Evolutionary conservation across 2,797 vertebrate species (phyloP), one percentile per base, ranked within the genome.

Genomic region (Hipposideros larvatus): DNA sequence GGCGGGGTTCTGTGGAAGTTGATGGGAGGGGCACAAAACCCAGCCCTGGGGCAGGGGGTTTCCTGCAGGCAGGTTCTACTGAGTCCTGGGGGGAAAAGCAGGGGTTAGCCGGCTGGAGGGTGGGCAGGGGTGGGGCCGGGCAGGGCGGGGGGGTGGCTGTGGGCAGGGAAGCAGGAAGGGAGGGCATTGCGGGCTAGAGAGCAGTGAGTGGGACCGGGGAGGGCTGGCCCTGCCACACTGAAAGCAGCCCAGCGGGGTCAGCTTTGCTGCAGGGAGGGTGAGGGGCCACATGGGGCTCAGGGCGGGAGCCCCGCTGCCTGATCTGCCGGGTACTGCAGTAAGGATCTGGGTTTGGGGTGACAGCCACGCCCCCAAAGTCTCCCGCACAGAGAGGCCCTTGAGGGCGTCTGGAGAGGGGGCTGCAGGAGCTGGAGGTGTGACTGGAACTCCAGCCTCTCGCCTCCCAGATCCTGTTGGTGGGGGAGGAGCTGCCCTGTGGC

Each of bases 71-170:
- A 22, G 34, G 34, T 8, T 46, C 37, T 15, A 11, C 66, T 21
- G 65, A 80, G 43, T 22, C 2, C 11, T 8, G 5, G 79, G 28
- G 11, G 51, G 4, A 11, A 2, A 18, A 37, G 71, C 2, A 8
- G 37, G 77, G 53, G 4, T 16, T 5, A 7, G 46, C 9, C 4
- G 3, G n/a, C 2, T 4, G 13, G n/a, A 26, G 13, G 46, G 24
- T 1, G 55, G 41, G 2, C 28, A 2, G 5, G 46, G 46, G 28
- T 0, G 55, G 48, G 2, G 43, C 2, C 2, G 24, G 31, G 59
- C 1, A 24, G 13, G 41, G 19, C 2, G 4, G 28, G 2, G 1
- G 9, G 73, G 79, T 18, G 18, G 13, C 2, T 8, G 14, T 0
- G 28, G 63, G 41, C n/a, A 19, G 66, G 14, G 0, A 53, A 61